Percentiles rank a stretch among this genome's conserved stretches.
phyloP scores from a whole-genome alignment of 2,113 vertebrate genomes.

The Rousettus leschenaultii region DNA sequence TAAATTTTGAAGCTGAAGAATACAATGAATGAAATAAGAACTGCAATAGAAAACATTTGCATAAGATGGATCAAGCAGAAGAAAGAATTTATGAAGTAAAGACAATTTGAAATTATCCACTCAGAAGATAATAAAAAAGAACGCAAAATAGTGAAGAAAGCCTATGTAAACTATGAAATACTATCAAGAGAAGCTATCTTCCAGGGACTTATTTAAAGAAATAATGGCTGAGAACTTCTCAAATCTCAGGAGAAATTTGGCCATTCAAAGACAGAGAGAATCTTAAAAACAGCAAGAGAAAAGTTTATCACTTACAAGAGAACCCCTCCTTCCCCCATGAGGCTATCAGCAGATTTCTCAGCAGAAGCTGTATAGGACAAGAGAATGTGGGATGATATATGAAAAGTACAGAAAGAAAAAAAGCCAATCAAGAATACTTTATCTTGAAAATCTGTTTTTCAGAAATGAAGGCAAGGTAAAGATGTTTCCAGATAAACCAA shows the following conservation, averaged over 20 bases:
- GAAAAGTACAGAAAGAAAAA: neutral
- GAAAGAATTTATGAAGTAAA: neutral
- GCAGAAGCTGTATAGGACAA: neutral
- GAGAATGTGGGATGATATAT: neutral
- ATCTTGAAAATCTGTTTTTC: neutral
- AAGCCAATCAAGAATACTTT: neutral
- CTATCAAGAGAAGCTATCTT: neutral
- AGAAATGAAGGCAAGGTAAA: neutral
- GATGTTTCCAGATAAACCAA: neutral
- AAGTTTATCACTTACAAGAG: neutral
- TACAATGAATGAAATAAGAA: neutral
- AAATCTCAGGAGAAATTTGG: neutral
- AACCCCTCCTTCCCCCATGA: neutral
- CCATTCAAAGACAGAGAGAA: neutral
- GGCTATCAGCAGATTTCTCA: neutral
- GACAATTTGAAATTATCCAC: neutral
- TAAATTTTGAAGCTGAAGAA: neutral
- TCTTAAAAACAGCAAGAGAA: neutral
- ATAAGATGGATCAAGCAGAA: neutral
- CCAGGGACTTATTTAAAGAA: neutral
- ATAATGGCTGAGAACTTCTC: neutral
- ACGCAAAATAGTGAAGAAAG: neutral
- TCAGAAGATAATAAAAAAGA: neutral
- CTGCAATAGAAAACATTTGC: neutral
- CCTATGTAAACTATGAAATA: neutral